Conservation (phyloP, 2,113 vertebrate species). For the Xenopus laevis region DNA sequence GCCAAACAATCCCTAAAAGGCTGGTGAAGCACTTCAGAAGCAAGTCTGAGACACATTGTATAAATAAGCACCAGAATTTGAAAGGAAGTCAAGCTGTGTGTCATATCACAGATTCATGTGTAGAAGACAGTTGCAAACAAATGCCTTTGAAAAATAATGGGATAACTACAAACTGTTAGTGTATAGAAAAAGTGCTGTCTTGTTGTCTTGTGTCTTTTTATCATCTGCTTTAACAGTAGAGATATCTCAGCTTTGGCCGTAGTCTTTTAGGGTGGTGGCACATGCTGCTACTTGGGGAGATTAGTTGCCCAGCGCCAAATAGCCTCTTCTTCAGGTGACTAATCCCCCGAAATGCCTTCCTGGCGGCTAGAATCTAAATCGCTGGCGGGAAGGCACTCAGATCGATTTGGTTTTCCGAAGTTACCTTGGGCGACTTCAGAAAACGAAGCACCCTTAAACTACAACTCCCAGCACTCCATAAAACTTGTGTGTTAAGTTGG, state of each 20-base stretch:
- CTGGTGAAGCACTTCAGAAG: constrained; percentile 60
- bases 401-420: too few species aligned
- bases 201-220: neutral
- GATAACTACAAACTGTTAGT: neutral
- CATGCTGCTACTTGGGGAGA: too few species aligned
- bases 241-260: too few species aligned
- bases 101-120: constrained; percentile 11
- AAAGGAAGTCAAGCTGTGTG: constrained; percentile 26
- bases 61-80: constrained; percentile 34
- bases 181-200: neutral
- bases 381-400: too few species aligned
- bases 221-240: too few species aligned
- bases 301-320: too few species aligned
- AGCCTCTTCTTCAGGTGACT: too few species aligned
- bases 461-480: neutral
- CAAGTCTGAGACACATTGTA: constrained; percentile 52
- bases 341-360: too few species aligned
- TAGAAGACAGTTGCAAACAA: constrained; percentile 45
- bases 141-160: neutral
- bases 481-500: too few species aligned
- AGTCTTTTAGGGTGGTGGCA: too few species aligned
- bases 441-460: neutral
- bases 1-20: constrained; percentile 34
- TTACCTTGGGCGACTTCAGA: too few species aligned
- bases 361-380: too few species aligned